Evolutionary conservation across 1,140 invertebrate species (phyloP), one percentile per base, ranked within the genome.

Genomic region (Oryctes rhinoceros): DNA sequence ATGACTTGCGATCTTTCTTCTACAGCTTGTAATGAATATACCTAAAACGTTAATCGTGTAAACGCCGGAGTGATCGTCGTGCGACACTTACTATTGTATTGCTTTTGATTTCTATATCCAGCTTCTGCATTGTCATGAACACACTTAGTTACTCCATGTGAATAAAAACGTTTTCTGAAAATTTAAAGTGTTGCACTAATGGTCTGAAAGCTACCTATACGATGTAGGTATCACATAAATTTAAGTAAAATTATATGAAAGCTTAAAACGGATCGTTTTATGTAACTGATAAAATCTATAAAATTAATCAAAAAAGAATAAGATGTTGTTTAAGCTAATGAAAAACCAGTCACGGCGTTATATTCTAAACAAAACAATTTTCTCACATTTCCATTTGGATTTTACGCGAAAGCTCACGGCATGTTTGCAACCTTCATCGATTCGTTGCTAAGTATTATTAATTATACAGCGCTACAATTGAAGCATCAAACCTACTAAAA

Each of bases 161-260:
- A 71, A 71, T 30, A 71, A 13, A 71, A 71, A 71, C 13, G 65
- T 35, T 71, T 71, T 24, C 65, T 71, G 65, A 71, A 71, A 71
- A 37, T 59, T 18, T 6, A 18, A 59, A n/a, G n/a, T 6, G 10
- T 71, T 35, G 9, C 5, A 44, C 9, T 71, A 1, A 71, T 11
- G 10, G 7, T 3, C 13, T 15, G 37, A 71, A 71, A 9, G 35
- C 0, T 35, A 35, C 4, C 35, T 10, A 67, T 65, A 65, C 1
- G 11, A 62, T 62, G 39, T 59, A 20, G 53, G n/a, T 30, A 30
- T 30, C 24, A 67, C 7, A 24, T 18, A 67, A 53, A 4, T 0
- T 13, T 10, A 1, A 1, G 49, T 11, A 13, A 18, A 67, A 71
- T 35, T 20, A 7, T 71, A 35, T 35, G 65, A 35, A 18, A 59